Percentiles rank a stretch among this genome's conserved stretches.
Conservation (phyloP, 2,113 vertebrate species). For the Oreochromis aureus region DNA sequence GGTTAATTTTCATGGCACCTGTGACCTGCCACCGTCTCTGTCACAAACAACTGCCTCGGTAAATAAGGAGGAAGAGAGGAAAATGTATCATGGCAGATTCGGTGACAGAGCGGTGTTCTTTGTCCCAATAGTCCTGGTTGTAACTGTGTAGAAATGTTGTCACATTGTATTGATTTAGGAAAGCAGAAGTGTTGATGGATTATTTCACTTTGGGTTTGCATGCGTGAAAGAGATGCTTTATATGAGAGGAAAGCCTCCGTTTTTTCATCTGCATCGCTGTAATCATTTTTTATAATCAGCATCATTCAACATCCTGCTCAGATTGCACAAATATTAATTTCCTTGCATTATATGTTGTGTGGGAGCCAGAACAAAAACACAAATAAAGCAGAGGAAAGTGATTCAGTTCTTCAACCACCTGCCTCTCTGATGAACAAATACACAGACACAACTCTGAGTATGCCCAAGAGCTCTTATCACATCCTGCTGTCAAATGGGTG, state of each 20-base stretch:
- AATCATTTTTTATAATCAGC: background rate
- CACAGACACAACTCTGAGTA: slow-evolving; percentile 28
- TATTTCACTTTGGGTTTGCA: background rate
- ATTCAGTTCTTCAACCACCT: slow-evolving; percentile 3
- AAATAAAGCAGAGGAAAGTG: background rate
- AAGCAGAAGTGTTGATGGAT: slow-evolving; percentile 35
- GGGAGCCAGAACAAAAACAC: background rate
- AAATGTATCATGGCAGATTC: slow-evolving; percentile 29
- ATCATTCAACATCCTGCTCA: background rate
- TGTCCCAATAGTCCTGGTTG: background rate
- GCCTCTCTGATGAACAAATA: slow-evolving; percentile 20
- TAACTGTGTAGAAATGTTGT: slow-evolving; percentile 30
- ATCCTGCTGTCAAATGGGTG: slow-evolving; percentile 43
- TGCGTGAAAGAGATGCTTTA: background rate
- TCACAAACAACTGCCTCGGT: slow-evolving; percentile 52
- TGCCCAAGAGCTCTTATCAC: slow-evolving; percentile 39
- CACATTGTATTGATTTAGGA: slow-evolving; percentile 36
- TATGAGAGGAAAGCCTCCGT: background rate
- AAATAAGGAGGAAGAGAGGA: slow-evolving; percentile 49
- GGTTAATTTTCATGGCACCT: slow-evolving; percentile 68
- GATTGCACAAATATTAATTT: background rate
- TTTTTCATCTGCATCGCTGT: background rate
- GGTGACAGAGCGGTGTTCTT: slow-evolving; percentile 1
- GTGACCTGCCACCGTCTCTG: slow-evolving; percentile 60
- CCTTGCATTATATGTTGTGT: background rate